phyloP scores from a whole-genome alignment of 2,888 invertebrate genomes.

The Baccha elongata region DNA sequence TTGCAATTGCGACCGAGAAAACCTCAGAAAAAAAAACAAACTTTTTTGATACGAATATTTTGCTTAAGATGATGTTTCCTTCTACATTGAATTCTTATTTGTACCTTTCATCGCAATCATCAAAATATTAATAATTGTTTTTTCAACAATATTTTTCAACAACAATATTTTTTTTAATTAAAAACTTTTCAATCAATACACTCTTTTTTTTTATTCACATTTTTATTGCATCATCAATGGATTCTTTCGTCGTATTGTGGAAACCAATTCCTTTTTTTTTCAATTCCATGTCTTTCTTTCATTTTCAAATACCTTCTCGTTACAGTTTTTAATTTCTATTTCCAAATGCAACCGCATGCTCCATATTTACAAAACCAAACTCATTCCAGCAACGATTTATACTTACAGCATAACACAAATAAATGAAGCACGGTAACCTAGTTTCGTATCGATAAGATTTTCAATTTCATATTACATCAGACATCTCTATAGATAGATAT shows the following conservation, averaged over 20 bases:
- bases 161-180: neutral
- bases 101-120: no score
- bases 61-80: no score
- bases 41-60: no score
- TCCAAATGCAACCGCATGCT: constrained; percentile 6
- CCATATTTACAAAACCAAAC: constrained; percentile 6
- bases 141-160: no score
- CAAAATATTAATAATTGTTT: no score
- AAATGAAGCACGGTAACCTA: constrained; percentile 47
- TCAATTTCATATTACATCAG: constrained; percentile 26
- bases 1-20: no score
- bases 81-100: no score
- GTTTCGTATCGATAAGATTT: constrained; percentile 45
- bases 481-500: neutral
- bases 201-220: neutral
- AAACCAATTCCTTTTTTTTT: neutral
- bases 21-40: no score
- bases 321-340: constrained; percentile 11
- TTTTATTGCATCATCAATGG: neutral
- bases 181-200: neutral
- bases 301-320: neutral
- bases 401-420: constrained; percentile 14
- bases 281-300: neutral
- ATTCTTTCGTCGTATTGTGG: neutral
- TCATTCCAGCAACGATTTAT: neutral